These are phyloP conservation scores for Caligus rogercresseyi DNA, from an alignment of 1,140 invertebrate genomes.

Conservation along the genomic window DNA sequence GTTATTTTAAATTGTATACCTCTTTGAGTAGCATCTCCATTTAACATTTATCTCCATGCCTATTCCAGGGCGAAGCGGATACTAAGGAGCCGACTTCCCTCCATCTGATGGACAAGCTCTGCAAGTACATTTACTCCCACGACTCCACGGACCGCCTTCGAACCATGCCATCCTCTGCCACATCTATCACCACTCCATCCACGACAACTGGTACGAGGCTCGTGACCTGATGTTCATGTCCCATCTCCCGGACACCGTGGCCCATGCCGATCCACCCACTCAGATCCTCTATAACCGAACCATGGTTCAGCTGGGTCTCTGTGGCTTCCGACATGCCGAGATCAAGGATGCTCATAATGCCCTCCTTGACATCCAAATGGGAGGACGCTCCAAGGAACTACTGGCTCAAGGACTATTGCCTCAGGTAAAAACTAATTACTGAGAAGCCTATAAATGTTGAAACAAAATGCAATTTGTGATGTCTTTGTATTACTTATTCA, in stretches of 20 bases:
- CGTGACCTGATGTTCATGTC: conserved; percentile 95
- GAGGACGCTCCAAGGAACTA: conserved; percentile 87
- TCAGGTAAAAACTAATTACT: conserved; percentile 28
- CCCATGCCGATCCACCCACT: conserved; percentile 73
- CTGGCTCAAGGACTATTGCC: conserved; percentile 77
- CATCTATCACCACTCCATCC: conserved; percentile 94
- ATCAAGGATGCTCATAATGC: conserved; percentile 96
- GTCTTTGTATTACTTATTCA: no score
- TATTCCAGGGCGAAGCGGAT: conserved; percentile 35
- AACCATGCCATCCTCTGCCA: conserved; percentile 94
- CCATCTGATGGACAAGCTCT: conserved; percentile 76
- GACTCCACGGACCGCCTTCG: conserved; percentile 80
- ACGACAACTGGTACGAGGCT: conserved; percentile 97
- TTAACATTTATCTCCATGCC: conserved; percentile 20
- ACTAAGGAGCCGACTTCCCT: conserved; percentile 47
- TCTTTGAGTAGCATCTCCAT: no score
- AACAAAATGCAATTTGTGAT: no score
- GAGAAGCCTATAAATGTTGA: no score
- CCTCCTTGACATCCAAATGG: conserved; percentile 92
- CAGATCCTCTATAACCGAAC: conserved; percentile 95
- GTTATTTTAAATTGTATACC: neutral
- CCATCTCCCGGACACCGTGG: conserved; percentile 90
- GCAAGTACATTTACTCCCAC: conserved; percentile 89
- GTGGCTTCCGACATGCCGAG: conserved; percentile 91
- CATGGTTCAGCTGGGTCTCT: conserved; percentile 93